Evolutionary conservation across 1,140 invertebrate species (phyloP), one percentile per base, ranked within the genome.

Genomic region (Papilio aristodemus): DNA sequence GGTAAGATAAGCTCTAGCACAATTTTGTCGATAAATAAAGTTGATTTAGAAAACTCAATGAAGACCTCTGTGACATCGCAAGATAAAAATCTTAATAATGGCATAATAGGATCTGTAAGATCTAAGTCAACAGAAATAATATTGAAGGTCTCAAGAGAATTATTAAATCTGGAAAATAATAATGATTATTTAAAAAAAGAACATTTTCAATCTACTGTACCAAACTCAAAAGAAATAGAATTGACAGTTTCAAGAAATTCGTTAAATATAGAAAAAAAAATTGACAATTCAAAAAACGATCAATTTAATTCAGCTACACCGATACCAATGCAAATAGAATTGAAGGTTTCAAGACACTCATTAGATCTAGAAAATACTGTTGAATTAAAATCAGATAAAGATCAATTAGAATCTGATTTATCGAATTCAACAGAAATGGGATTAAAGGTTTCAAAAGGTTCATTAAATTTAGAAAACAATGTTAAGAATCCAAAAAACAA

Each of bases 131-230:
- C 27, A 32, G 27, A 32, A 32, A 32, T 32, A 32, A 6, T 2
- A 32, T 32, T 32, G 27, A 32, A 32, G 27, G 6, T 3, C 6
- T 32, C 27, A 32, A 32, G 27, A 32, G 27, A 3, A 3, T 32
- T 6, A 32, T 32, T 32, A 69, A 54, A 69, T 27, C 4, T 64
- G 11, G 50, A 71, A 46, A 69, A 62, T 63, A 57, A 37, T 57
- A 19, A 59, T 57, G 37, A 67, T 7, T 19, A 50, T 32, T 32
- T 6, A 32, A 32, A 32, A 2, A 32, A 32, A 2, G 27, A 32
- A 3, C 27, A 32, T 3, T 32, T 32, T n/a, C n/a, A n/a, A n/a
- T n/a, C n/a, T 32, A 6, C 27, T 32, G 6, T 32, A 32, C 2
- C 6, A 6, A 32, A 32, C 27, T 32, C 27, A 32, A 32, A 2